These are phyloP conservation scores for Latrodectus hesperus DNA, from an alignment of 2,888 invertebrate genomes.

Conservation along the genomic window DNA sequence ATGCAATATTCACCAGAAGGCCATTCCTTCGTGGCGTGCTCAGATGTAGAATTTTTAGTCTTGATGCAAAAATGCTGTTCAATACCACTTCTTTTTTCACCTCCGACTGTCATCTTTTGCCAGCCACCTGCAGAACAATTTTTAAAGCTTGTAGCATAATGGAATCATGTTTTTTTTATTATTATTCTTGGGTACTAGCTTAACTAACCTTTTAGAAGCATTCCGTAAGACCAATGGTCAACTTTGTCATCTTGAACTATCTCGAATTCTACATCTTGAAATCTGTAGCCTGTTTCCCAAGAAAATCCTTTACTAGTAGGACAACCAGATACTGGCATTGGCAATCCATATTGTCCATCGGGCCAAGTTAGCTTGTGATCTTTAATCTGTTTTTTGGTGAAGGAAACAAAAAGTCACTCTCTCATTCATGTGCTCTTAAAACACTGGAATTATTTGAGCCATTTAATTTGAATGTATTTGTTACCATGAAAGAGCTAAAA, in stretches of 20 bases:
- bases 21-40: constrained; percentile 49
- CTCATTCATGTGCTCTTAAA: too few species aligned
- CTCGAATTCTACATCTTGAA: constrained; percentile 71
- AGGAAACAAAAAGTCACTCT: neutral
- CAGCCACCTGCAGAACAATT: constrained; percentile 10
- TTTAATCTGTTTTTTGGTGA: neutral
- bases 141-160: neutral
- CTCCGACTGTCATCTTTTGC: constrained; percentile 48
- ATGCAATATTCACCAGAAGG: constrained; percentile 72
- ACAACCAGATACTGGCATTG: constrained; percentile 72
- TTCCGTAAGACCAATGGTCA: constrained; percentile 71
- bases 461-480: too few species aligned
- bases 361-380: constrained; percentile 68
- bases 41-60: neutral
- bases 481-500: too few species aligned
- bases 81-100: constrained; percentile 69
- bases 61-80: constrained; percentile 71
- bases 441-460: too few species aligned
- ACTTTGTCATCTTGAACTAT: constrained; percentile 70
- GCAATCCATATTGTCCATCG: constrained; percentile 71
- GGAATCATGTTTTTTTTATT: neutral
- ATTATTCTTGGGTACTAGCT: too few species aligned
- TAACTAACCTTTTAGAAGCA: constrained; percentile 70
- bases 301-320: constrained; percentile 62
- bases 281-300: constrained; percentile 71